A percentile compares a stretch with the other conserved stretches of the same genome.
These are phyloP conservation scores for Trematomus loennbergii DNA, from an alignment of 2,113 vertebrate species.

Conservation along the genomic window DNA sequence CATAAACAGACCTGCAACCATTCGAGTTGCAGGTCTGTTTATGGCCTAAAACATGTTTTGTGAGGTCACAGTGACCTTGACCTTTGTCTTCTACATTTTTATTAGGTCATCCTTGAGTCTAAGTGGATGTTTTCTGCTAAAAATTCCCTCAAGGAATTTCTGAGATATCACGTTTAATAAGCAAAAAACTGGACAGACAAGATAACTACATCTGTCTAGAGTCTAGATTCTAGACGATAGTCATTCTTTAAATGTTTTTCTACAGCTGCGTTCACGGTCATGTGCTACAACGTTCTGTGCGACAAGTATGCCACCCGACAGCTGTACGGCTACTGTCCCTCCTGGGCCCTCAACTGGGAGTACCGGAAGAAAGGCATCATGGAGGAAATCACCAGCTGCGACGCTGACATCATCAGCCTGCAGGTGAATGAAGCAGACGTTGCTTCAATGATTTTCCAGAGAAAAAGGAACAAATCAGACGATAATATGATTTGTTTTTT, in stretches of 20 bases:
- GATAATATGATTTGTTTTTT: background rate
- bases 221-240: background rate
- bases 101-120: no score
- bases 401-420: constrained; percentile 96
- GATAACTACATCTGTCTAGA: background rate
- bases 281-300: constrained; percentile 99
- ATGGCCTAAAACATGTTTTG: no score
- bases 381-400: constrained; percentile 98
- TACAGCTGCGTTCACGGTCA: constrained; percentile 95
- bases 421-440: constrained; percentile 54
- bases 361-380: constrained; percentile 99
- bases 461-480: background rate
- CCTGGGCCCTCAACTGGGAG: constrained; percentile 99
- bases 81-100: no score
- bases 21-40: no score
- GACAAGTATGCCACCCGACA: constrained; percentile 99
- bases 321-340: constrained; percentile 98
- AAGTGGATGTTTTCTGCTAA: no score
- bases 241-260: background rate
- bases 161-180: no score
- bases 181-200: no score
- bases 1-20: no score
- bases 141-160: no score
- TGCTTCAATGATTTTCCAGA: background rate
- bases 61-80: no score